Evolutionary conservation across 2,113 vertebrate genomes (phyloP).

Genomic region (Bolborhynchus lineola): DNA sequence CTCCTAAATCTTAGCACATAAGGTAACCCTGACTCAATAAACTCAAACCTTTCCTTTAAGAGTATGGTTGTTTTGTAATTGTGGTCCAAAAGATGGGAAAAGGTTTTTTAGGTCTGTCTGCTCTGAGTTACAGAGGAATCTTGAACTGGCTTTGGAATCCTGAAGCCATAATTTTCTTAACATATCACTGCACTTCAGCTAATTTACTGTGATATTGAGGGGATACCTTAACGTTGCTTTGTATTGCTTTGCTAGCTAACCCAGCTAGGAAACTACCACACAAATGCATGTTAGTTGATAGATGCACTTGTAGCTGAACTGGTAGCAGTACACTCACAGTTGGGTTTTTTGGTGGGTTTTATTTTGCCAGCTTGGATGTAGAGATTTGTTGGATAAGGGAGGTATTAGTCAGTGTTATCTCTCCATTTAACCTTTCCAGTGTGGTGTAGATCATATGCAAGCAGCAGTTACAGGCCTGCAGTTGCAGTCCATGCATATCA

Average conservation of each 20-base stretch:
- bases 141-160: not conserved
- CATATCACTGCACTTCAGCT: not conserved
- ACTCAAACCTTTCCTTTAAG: not conserved
- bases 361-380: not conserved
- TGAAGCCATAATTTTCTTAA: not conserved
- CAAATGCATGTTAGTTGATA: rapidly evolving
- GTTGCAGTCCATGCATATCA: not conserved
- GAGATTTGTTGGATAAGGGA: not conserved
- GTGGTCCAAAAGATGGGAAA: not conserved
- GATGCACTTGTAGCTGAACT: not conserved
- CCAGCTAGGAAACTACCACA: not conserved
- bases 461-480: not conserved
- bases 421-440: not conserved
- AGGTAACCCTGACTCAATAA: not conserved
- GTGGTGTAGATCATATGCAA: not conserved
- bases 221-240: not conserved
- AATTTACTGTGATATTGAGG: not conserved
- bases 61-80: not conserved
- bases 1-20: not conserved
- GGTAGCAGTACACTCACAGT: not conserved
- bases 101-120: not conserved
- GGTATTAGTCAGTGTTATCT: not conserved
- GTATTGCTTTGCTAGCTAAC: not conserved
- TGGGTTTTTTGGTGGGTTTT: not conserved
- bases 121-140: not conserved